phyloP scores from a whole-genome alignment of 2,888 invertebrate species.

The Cataglyphis cursor region DNA sequence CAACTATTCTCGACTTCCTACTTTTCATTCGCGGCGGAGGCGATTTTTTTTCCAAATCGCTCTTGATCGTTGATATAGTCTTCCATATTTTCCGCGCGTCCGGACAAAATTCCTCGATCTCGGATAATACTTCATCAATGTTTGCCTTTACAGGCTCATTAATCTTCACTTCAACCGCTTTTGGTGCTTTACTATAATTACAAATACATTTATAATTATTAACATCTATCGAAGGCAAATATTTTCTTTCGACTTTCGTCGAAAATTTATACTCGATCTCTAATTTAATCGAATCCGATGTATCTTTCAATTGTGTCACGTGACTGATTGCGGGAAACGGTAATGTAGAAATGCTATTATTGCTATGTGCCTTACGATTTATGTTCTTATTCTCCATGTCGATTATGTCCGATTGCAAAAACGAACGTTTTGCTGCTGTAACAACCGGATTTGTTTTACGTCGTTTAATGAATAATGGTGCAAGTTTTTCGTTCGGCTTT shows the following conservation, averaged over 20 bases:
- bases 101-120: slow-evolving; percentile 78
- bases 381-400: slow-evolving; percentile 89
- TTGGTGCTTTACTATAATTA: slow-evolving; percentile 38
- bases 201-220: slow-evolving; percentile 71
- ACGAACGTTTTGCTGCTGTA: slow-evolving; percentile 90
- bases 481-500: slow-evolving; percentile 85
- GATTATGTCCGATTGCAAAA: slow-evolving; percentile 92
- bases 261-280: slow-evolving; percentile 53
- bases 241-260: slow-evolving; percentile 58
- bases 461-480: slow-evolving; percentile 90
- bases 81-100: slow-evolving; percentile 80
- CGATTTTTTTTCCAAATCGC: slow-evolving; percentile 44
- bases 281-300: background rate
- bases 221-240: slow-evolving; percentile 67
- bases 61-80: slow-evolving; percentile 69
- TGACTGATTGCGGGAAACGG: slow-evolving; percentile 90
- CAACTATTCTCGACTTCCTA: slow-evolving; percentile 70
- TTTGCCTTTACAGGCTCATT: slow-evolving; percentile 65
- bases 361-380: slow-evolving; percentile 86
- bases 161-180: slow-evolving; percentile 35
- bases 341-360: slow-evolving; percentile 56
- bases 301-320: slow-evolving; percentile 87
- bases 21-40: slow-evolving; percentile 64
- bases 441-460: slow-evolving; percentile 88
- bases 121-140: slow-evolving; percentile 74